These are phyloP conservation scores for Myocastor coypus DNA, from an alignment of 2,113 vertebrate genomes.

Conservation along the genomic window DNA sequence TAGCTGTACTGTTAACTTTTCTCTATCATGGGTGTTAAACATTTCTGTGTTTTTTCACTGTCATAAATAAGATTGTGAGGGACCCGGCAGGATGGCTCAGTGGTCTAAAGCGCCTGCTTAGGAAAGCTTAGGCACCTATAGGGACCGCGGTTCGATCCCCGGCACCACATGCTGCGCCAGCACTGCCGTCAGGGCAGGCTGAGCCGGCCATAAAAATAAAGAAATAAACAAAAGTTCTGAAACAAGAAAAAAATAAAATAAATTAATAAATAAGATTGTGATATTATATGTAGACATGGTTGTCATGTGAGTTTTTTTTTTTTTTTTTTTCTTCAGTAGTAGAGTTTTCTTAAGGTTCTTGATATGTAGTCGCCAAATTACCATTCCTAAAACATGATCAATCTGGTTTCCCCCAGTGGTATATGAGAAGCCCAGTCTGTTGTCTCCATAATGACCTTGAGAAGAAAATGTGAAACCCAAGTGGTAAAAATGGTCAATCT, in stretches of 20 bases:
- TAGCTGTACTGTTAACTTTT: constrained; percentile 38
- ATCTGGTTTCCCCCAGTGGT: not conserved
- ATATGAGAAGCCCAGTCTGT: not conserved
- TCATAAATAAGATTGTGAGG: no score
- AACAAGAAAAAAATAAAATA: no score
- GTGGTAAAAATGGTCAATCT: not conserved
- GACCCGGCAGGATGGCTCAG: no score
- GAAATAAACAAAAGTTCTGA: no score
- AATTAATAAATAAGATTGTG: constrained; percentile 44
- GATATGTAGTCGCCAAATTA: not conserved
- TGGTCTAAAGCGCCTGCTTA: no score
- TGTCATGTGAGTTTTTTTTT: constrained; percentile 33
- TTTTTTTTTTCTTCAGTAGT: not conserved
- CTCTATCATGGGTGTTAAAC: constrained; percentile 1
- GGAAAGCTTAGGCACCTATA: no score
- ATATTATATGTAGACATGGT: not conserved
- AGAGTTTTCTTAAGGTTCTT: constrained; percentile 40
- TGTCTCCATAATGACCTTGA: constrained; percentile 46
- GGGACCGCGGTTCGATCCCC: no score
- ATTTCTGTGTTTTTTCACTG: constrained; percentile 25
- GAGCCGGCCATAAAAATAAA: no score
- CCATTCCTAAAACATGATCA: not conserved
- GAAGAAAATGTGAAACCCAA: constrained; percentile 21
- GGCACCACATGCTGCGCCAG: no score
- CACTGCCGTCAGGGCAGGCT: no score